phyloP scores from a whole-genome alignment of 2,888 invertebrate species.

The Cheiracanthium punctorium region DNA sequence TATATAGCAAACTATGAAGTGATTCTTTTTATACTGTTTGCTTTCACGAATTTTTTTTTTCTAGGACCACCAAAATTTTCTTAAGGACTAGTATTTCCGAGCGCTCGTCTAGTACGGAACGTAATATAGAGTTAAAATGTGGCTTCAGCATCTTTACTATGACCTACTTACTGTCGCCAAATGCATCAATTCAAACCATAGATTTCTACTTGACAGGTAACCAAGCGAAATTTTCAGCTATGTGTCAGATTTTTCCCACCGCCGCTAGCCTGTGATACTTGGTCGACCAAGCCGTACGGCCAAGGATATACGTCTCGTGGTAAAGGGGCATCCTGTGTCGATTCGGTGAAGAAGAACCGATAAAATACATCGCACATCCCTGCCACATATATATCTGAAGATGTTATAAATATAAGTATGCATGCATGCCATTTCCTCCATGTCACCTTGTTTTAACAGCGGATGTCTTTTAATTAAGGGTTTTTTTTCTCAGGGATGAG shows the following conservation, averaged over 20 bases:
- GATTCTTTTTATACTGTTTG: no score
- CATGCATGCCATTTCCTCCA: background rate
- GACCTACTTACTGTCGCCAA: no score
- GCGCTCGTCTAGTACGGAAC: no score
- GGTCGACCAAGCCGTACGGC: conserved; percentile 34
- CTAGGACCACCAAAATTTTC: no score
- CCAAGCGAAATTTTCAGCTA: no score
- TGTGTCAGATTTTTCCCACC: conserved; percentile 19
- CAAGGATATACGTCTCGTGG: conserved; percentile 35
- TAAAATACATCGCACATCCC: conserved; percentile 5
- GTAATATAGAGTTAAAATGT: no score
- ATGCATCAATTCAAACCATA: no score
- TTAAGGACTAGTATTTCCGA: no score
- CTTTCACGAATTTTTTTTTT: no score
- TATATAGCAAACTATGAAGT: no score
- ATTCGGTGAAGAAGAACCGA: conserved; percentile 47
- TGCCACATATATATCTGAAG: background rate
- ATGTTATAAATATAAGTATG: conserved; percentile 18
- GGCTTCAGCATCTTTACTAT: no score
- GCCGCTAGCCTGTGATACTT: conserved; percentile 37
- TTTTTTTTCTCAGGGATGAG: conserved; percentile 6
- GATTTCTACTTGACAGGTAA: no score
- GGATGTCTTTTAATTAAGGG: conserved; percentile 44
- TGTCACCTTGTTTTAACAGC: conserved; percentile 21
- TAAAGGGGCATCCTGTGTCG: conserved; percentile 49